Percentiles rank a stretch among this genome's conserved stretches.
Evolutionary conservation across 2,113 vertebrate species (phyloP).

Genomic region (Halcyon malimbica): DNA sequence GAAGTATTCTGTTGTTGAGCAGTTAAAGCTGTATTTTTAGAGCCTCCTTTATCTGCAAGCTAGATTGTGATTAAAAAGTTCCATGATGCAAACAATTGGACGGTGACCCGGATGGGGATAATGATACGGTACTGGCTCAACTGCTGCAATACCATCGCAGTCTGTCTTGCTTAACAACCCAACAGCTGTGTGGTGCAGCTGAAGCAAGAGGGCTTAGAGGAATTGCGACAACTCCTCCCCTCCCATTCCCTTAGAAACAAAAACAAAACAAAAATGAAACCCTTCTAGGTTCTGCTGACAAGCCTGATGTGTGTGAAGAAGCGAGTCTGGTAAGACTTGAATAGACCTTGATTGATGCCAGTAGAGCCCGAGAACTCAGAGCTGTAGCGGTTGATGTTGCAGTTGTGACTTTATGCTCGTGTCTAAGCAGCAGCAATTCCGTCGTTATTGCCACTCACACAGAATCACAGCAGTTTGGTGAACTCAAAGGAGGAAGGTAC

Average conservation of each 20-base stretch:
- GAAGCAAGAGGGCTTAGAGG: slow-evolving; percentile 39
- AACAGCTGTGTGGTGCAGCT: slow-evolving; percentile 42
- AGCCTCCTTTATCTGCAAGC: not conserved
- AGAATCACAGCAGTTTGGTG: not conserved
- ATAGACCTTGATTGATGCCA: not conserved
- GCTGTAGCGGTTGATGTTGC: not conserved
- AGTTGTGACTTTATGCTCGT: not conserved
- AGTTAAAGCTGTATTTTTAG: slow-evolving; percentile 20
- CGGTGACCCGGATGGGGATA: not conserved
- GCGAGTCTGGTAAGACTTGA: not conserved
- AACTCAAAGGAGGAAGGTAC: not conserved
- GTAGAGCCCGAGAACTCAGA: not conserved
- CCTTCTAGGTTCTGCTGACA: not conserved
- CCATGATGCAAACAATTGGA: not conserved
- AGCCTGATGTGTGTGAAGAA: not conserved
- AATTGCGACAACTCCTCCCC: slow-evolving; percentile 24
- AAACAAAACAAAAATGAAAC: slow-evolving; percentile 15
- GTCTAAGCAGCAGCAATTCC: not conserved
- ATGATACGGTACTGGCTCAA: not conserved
- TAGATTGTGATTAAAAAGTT: not conserved
- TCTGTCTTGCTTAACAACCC: slow-evolving; percentile 31
- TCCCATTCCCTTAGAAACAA: slow-evolving; percentile 45
- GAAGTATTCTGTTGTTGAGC: not conserved
- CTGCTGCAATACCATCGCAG: not conserved
- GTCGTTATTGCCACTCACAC: not conserved